Evolutionary conservation across 2,113 vertebrate species (phyloP).

Genomic region (Callospermophilus lateralis): DNA sequence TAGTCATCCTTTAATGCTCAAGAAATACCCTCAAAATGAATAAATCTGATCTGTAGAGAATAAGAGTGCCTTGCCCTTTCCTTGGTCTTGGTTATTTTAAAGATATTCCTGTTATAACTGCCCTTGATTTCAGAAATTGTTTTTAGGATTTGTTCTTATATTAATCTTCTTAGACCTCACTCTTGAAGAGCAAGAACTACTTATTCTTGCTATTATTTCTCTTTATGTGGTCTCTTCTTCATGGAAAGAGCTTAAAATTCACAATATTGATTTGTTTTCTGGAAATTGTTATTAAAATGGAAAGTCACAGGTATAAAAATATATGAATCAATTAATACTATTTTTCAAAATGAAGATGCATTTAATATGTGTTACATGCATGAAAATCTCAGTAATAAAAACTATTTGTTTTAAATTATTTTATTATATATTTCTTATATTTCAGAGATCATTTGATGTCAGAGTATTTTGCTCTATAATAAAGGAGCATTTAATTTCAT

Average conservation of each 20-base stretch:
- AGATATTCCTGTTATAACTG: not conserved
- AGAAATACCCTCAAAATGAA: not conserved
- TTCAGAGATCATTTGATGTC: not conserved
- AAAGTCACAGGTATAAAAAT: not conserved
- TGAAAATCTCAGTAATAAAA: not conserved
- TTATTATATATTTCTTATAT: not conserved
- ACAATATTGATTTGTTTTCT: not conserved
- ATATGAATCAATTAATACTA: not conserved
- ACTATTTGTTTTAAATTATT: not conserved
- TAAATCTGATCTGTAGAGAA: not conserved
- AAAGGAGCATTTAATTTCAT: not conserved
- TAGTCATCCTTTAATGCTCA: not conserved
- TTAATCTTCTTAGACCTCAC: slow-evolving; percentile 48
- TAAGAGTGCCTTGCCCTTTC: not conserved
- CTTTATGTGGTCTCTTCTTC: not conserved
- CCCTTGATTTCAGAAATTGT: not conserved
- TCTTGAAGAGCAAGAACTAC: not conserved
- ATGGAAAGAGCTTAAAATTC: not conserved
- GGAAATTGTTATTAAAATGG: not conserved
- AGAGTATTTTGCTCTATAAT: not conserved
- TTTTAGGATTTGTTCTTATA: slow-evolving; percentile 18
- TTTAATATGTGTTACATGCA: not conserved
- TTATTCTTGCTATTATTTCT: not conserved
- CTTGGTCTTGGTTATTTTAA: not conserved
- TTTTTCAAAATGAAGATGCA: not conserved